A percentile compares a stretch with the other conserved stretches of the same genome.
These are phyloP conservation scores for Tylochromis polylepis DNA, from an alignment of 2,113 vertebrate genomes.

Conservation along the genomic window DNA sequence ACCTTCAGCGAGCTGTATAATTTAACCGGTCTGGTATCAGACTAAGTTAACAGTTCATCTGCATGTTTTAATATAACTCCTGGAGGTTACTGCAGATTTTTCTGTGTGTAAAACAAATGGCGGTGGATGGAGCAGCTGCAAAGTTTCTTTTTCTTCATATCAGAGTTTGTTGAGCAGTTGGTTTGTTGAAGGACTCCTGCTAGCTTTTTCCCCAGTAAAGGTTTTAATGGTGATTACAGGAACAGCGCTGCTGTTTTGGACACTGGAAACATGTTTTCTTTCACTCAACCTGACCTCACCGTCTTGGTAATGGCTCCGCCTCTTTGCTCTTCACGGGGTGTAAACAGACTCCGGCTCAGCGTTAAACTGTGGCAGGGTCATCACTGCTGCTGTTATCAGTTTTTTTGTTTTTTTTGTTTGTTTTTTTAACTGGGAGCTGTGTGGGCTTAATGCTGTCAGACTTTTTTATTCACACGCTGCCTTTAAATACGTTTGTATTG, in stretches of 20 bases:
- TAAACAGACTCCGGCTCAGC: neutral
- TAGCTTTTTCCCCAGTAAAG: neutral
- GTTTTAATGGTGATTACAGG: neutral
- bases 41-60: neutral
- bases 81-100: neutral
- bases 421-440: neutral
- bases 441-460: too few species aligned
- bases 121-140: neutral
- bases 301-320: neutral
- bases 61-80: neutral
- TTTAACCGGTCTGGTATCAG: neutral
- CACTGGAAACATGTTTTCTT: neutral
- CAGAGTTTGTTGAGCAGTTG: neutral
- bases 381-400: neutral
- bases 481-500: accelerated
- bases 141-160: neutral
- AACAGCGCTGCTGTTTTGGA: accelerated
- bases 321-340: neutral
- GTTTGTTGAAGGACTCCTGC: neutral
- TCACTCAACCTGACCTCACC: neutral
- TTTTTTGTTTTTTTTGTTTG: neutral
- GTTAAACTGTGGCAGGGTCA: neutral
- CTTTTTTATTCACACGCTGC: accelerated
- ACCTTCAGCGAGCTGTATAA: neutral
- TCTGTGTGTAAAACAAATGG: neutral